Evolutionary conservation across 1,140 invertebrate genomes (phyloP), one percentile per base, ranked within the genome.

Genomic region (Drosophila albomicans): DNA sequence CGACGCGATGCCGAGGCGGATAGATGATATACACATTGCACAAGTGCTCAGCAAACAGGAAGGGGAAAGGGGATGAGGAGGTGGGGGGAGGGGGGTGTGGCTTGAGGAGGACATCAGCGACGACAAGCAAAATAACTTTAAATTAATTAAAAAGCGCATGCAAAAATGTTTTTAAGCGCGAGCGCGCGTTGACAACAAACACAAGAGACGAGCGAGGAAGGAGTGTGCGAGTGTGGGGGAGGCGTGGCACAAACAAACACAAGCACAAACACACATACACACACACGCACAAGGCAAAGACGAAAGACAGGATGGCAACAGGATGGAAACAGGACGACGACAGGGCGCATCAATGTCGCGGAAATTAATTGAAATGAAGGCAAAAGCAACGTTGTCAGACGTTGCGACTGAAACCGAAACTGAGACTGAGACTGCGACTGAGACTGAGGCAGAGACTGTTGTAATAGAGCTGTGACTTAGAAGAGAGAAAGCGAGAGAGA

Each of bases 291-390:
- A 54, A 74, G 46, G 32, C 46, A 54, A 74, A 52, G 71, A 74
- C 62, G 58, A 63, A 43, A n/a, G 20, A 25, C 58, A 59, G 51
- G 28, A 30, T 15, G 28, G 32, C 20, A 54, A 54, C 28, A 32
- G 51, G 43, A 63, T 32, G 32, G 20, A 56, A 15, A 48, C 48
- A 28, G 64, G 38, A 68, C 46, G 78, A 80, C 79, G 78, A 86
- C 80, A 70, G 62, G 68, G 72, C 63, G 81, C 85, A 85, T 90
- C 86, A 89, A 90, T 89, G 86, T 89, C 75, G 85, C 75, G 86
- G 75, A 89, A 89, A 89, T 89, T 89, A 89, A 89, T 89, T 89
- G 85, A 89, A 89, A 89, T 79, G 85, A 88, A 88, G 81, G 85
- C 70, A 58, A 25, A 25, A 54, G 70, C 64, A 68, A 87, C 84